Evolutionary conservation across 2,113 vertebrate species (phyloP), one percentile per base, ranked within the genome.

Genomic region (Caloenas nicobarica): DNA sequence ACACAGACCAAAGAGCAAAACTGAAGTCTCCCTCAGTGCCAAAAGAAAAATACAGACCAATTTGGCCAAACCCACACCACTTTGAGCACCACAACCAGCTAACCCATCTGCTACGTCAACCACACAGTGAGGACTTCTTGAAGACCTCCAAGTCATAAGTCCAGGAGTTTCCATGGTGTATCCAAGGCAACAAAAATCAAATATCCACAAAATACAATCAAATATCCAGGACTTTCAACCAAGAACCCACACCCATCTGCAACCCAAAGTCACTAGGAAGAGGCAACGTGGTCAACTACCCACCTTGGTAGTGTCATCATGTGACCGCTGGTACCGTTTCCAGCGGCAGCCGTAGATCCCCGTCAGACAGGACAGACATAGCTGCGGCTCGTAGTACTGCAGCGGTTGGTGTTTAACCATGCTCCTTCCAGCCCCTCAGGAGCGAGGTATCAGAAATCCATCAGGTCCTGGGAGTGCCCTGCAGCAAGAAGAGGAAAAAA

Each of bases 351-450:
- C 99, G 74, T 99, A 99, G 98, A 99, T 99, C 93, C 99, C 99
- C 0, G 99, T 99, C 98, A 99, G 98, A 81, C 99, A 99, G 95
- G 99, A 99, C 97, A 99, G 96, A 95, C 99, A 99, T 94, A 99
- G 97, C 97, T 99, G 99, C 18, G 99, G 99, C 98, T 99, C 99
- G 13, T 99, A 99, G 98, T 99, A 99, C 98, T 99, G 99, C 88
- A 99, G 98, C 23, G 99, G 99, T 96, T 99, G 99, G 98, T 99
- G 99, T 95, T 99, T 99, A 95, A 99, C 99, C 99, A 99, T 99
- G 98, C 98, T 99, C 98, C 95, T 98, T 98, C 98, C 98, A 95
- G 96, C 97, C 86, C 91, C 97, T 97, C 92, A 73, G 88, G 84
- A 89, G 97, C 81, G 33, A 80, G 92, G 87, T 81, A 89, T 98